Evolutionary conservation across 53 echinoderm and acorn worm genomes (phyloP).

Genomic region (Patiria pectinifera): DNA sequence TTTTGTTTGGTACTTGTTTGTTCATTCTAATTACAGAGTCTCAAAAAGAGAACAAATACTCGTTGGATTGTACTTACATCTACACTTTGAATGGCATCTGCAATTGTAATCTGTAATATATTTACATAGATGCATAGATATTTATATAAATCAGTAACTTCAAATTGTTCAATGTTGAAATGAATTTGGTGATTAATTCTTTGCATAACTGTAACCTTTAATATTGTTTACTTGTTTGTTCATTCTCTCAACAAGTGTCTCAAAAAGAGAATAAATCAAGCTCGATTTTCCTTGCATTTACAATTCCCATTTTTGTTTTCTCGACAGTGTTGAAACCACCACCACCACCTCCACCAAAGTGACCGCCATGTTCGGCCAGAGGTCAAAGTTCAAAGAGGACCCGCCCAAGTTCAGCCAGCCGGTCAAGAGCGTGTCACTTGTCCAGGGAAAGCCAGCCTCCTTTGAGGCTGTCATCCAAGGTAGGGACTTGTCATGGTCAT

Average conservation of each 20-base stretch:
- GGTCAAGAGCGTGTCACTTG: constrained; percentile 79
- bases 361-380: constrained; percentile 65
- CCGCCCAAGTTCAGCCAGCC: constrained; percentile 93
- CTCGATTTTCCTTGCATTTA: not conserved
- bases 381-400: constrained; percentile 79
- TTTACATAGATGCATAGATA: too few relatives aligned
- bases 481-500: constrained; percentile 7
- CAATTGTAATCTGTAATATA: too few relatives aligned
- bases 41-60: too few relatives aligned
- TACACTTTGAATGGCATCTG: too few relatives aligned
- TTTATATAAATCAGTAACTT: too few relatives aligned
- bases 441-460: constrained; percentile 85
- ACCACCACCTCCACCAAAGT: constrained; percentile 69
- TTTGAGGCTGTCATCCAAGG: constrained; percentile 90
- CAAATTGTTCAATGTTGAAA: too few relatives aligned
- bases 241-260: too few relatives aligned
- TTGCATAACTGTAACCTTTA: too few relatives aligned
- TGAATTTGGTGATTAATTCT: too few relatives aligned
- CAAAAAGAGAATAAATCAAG: not conserved
- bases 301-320: not conserved
- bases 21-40: too few relatives aligned
- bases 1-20: not conserved
- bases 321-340: constrained; percentile 87
- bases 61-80: too few relatives aligned
- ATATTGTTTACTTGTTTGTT: too few relatives aligned